phyloP scores from a whole-genome alignment of 2,797 vertebrate species.

The Pelochelys cantorii region DNA sequence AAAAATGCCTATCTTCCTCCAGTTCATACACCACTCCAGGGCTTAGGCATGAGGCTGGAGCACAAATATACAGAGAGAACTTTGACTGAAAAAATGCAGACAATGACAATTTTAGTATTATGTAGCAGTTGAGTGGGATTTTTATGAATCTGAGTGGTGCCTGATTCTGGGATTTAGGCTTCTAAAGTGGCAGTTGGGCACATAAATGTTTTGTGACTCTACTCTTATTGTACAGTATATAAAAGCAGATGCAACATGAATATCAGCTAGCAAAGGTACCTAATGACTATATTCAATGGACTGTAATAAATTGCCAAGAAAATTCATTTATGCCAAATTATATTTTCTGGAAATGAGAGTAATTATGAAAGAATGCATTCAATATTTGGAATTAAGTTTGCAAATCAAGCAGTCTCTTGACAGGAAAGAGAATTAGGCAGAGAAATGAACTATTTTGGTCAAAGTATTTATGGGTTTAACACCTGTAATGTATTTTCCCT shows the following conservation, averaged over 20 bases:
- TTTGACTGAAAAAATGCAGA: not conserved
- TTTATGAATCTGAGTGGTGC: not conserved
- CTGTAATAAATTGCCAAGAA: slow-evolving; percentile 38
- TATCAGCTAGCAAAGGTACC: not conserved
- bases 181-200: not conserved
- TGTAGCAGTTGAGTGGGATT: not conserved
- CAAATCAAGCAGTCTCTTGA: slow-evolving; percentile 46
- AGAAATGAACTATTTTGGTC: slow-evolving; percentile 43
- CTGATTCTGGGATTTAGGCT: not conserved
- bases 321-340: slow-evolving; percentile 53
- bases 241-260: slow-evolving; percentile 19
- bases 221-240: not conserved
- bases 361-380: slow-evolving; percentile 57
- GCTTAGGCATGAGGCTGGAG: not conserved
- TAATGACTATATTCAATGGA: slow-evolving; percentile 59
- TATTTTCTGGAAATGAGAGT: slow-evolving; percentile 64
- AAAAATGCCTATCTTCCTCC: not conserved
- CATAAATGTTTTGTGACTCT: not conserved
- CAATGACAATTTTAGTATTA: not conserved
- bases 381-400: slow-evolving; percentile 54
- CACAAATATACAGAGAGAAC: not conserved
- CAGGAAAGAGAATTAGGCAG: slow-evolving; percentile 25
- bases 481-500: not conserved
- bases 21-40: not conserved
- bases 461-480: not conserved